Percentiles rank a stretch among this genome's conserved stretches.
Evolutionary conservation across 2,888 invertebrate genomes (phyloP).

Genomic region (Dendrolimus houi): DNA sequence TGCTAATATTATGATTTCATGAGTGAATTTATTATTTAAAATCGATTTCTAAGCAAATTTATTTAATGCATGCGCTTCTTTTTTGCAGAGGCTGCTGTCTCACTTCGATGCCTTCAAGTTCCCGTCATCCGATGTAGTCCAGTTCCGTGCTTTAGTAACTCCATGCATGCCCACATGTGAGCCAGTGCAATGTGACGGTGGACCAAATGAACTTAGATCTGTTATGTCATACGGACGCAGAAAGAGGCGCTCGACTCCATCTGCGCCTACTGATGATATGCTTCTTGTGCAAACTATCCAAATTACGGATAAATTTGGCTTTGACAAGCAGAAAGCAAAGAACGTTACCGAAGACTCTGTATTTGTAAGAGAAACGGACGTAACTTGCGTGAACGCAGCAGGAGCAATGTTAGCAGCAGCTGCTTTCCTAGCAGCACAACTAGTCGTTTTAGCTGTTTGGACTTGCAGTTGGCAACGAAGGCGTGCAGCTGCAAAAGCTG

Average conservation of each 20-base stretch:
- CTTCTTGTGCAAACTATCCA: conserved; percentile 93
- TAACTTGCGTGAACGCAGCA: conserved; percentile 84
- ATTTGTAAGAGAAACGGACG: conserved; percentile 79
- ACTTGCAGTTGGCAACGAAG: conserved; percentile 91
- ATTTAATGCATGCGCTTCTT: conserved; percentile 5
- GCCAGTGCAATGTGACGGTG: conserved; percentile 93
- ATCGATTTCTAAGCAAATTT: not conserved
- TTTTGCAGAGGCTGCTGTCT: conserved; percentile 85
- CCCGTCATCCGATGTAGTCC: conserved; percentile 95
- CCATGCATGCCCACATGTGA: conserved; percentile 96
- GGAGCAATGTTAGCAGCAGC: conserved; percentile 91
- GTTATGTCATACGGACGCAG: conserved; percentile 89
- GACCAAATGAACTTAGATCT: conserved; percentile 88
- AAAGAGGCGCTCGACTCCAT: conserved; percentile 82
- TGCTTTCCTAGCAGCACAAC: conserved; percentile 90
- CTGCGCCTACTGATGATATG: conserved; percentile 83
- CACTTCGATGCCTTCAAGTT: conserved; percentile 98
- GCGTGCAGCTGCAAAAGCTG: conserved; percentile 80
- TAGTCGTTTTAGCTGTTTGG: conserved; percentile 92
- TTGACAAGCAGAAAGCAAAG: conserved; percentile 81
- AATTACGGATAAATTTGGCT: conserved; percentile 94
- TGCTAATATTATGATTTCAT: conserved; percentile 1
- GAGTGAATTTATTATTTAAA: not conserved
- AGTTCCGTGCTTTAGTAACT: conserved; percentile 96
- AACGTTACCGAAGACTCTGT: conserved; percentile 82